phyloP scores from a whole-genome alignment of 2,888 invertebrate species.

The Leucania comma region DNA sequence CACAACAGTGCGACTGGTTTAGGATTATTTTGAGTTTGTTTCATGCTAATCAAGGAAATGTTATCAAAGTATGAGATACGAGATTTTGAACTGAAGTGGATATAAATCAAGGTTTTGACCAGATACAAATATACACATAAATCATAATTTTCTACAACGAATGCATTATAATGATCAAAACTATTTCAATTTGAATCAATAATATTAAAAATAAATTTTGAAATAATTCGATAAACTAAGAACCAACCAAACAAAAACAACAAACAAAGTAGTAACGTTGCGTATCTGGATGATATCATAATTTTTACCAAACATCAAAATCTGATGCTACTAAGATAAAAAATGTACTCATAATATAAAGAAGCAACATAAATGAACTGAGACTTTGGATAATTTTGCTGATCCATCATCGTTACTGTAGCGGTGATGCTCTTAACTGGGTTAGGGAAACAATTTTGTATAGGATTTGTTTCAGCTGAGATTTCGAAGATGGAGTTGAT shows the following conservation, averaged over 20 bases:
- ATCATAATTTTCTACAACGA: background rate
- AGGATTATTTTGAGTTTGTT: constrained; percentile 55
- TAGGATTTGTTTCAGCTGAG: constrained; percentile 49
- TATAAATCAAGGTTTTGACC: background rate
- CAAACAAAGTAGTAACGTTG: background rate
- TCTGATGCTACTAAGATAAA: constrained; percentile 28
- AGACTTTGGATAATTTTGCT: constrained; percentile 57
- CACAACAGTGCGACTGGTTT: constrained; percentile 60
- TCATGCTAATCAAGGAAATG: background rate
- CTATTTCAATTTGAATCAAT: background rate
- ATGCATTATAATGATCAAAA: background rate
- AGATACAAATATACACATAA: background rate
- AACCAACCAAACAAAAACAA: background rate
- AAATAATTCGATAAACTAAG: background rate
- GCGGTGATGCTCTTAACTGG: constrained; percentile 56
- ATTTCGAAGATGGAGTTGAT: constrained; percentile 51
- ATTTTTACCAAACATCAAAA: constrained; percentile 5
- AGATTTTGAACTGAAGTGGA: background rate
- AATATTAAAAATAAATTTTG: background rate
- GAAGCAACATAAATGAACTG: constrained; percentile 48
- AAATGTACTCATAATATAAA: constrained; percentile 29
- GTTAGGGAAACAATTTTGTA: constrained; percentile 51
- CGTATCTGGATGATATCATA: constrained; percentile 16
- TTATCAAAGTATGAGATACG: constrained; percentile 7
- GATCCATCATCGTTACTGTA: constrained; percentile 66